These are phyloP conservation scores for Glandiceps talaboti DNA, from an alignment of 53 echinoderm and acorn worm genomes.

Conservation along the genomic window DNA sequence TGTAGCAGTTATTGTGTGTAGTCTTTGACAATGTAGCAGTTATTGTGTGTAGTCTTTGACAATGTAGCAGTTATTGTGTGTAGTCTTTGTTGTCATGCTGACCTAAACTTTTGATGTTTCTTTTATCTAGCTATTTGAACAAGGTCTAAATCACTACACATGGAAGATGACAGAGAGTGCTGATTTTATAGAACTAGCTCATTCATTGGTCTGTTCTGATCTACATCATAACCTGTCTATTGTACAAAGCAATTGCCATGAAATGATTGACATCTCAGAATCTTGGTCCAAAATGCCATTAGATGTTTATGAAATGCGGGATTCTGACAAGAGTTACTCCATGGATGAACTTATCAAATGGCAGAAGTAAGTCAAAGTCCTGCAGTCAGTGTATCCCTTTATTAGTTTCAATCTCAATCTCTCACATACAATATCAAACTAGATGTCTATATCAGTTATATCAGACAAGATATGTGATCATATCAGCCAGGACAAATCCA, in stretches of 20 bases:
- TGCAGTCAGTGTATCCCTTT: too few species aligned
- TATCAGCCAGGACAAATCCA: too few species aligned
- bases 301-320: conserved; percentile 73
- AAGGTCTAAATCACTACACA: conserved; percentile 87
- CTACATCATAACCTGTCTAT: conserved; percentile 89
- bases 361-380: conserved; percentile 75
- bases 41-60: too few species aligned
- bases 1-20: too few species aligned
- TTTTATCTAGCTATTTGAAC: conserved; percentile 78
- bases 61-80: too few species aligned
- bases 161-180: conserved; percentile 97
- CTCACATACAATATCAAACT: too few species aligned
- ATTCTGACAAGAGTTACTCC: conserved; percentile 46
- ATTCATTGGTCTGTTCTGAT: conserved; percentile 81
- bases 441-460: too few species aligned
- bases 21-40: too few species aligned
- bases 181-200: conserved; percentile 91
- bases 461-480: too few species aligned
- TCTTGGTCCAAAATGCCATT: conserved; percentile 71
- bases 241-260: conserved; percentile 89
- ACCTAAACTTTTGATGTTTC: too few species aligned
- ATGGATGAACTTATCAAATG: conserved; percentile 64
- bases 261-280: conserved; percentile 89
- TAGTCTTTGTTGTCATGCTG: too few species aligned
- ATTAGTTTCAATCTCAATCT: too few species aligned